phyloP scores from a whole-genome alignment of 2,888 invertebrate genomes.

The Mechanitis messenoides region DNA sequence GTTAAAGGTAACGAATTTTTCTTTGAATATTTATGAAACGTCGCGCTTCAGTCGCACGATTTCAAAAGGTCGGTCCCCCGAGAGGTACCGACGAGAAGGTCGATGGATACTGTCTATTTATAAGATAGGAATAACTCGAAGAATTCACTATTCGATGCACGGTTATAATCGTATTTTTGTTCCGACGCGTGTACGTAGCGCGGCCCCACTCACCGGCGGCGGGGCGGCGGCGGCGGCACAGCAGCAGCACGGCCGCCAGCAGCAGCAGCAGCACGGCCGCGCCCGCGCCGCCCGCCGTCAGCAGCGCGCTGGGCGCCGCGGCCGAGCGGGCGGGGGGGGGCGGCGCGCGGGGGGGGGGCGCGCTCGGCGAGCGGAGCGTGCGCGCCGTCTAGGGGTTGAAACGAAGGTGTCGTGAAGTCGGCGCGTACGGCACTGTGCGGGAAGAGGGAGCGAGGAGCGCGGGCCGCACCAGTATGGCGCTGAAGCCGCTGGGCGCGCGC shows the following conservation, averaged over 20 bases:
- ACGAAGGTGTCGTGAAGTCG: background rate
- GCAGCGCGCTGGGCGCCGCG: conserved; percentile 47
- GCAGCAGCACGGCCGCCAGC: conserved; percentile 51
- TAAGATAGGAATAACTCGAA: too few relatives aligned
- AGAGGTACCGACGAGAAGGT: too few relatives aligned
- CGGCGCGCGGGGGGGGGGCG: conserved; percentile 31
- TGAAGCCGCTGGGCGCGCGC: conserved; percentile 89
- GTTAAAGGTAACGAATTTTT: too few relatives aligned
- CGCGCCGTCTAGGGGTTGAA: conserved; percentile 30
- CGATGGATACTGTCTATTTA: too few relatives aligned
- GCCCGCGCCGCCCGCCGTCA: conserved; percentile 66
- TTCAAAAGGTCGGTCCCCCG: too few relatives aligned
- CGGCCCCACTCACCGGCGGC: conserved; percentile 51
- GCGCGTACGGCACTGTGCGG: conserved; percentile 25
- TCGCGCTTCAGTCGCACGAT: too few relatives aligned
- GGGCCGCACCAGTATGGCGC: conserved; percentile 50
- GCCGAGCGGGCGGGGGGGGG: conserved; percentile 41
- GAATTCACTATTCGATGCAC: too few relatives aligned
- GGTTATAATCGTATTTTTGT: too few relatives aligned
- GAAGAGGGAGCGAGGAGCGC: conserved; percentile 34
- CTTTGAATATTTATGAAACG: too few relatives aligned
- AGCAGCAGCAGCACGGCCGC: conserved; percentile 55
- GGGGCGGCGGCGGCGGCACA: conserved; percentile 56
- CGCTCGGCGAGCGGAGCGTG: conserved; percentile 33
- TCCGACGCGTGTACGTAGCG: too few relatives aligned